A percentile compares a stretch with the other conserved stretches of the same genome.
Conservation (phyloP, 1,140 invertebrate species). For the Wasmannia auropunctata region DNA sequence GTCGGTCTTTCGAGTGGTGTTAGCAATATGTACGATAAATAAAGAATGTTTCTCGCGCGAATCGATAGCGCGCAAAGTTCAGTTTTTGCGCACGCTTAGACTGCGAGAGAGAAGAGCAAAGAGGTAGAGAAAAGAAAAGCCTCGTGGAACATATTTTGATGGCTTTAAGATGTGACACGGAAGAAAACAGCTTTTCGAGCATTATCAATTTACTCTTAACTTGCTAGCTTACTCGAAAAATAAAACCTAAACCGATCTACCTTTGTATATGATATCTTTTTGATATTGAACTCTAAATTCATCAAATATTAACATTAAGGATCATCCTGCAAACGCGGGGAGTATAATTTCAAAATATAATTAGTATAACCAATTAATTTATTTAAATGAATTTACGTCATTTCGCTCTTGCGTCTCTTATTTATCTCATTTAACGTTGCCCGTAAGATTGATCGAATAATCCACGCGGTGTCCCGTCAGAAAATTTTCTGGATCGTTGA, state of each 20-base stretch:
- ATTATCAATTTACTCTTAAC: background rate
- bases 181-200: background rate
- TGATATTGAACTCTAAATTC: background rate
- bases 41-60: conserved; percentile 63
- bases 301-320: background rate
- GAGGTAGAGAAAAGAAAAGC: background rate
- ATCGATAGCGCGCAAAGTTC: background rate
- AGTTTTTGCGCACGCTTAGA: background rate
- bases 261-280: background rate
- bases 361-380: background rate
- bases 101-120: background rate
- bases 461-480: background rate
- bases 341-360: background rate
- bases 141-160: background rate
- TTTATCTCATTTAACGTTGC: background rate
- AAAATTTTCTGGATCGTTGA: conserved; percentile 10
- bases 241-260: background rate
- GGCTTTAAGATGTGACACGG: background rate
- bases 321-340: background rate
- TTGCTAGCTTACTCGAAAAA: background rate
- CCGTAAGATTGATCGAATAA: conserved; percentile 8
- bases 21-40: conserved; percentile 73
- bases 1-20: conserved; percentile 62
- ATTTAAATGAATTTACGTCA: background rate
- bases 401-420: background rate